phyloP scores from a whole-genome alignment of 2,113 vertebrate genomes.

The Rhegmatorhina hoffmannsi region DNA sequence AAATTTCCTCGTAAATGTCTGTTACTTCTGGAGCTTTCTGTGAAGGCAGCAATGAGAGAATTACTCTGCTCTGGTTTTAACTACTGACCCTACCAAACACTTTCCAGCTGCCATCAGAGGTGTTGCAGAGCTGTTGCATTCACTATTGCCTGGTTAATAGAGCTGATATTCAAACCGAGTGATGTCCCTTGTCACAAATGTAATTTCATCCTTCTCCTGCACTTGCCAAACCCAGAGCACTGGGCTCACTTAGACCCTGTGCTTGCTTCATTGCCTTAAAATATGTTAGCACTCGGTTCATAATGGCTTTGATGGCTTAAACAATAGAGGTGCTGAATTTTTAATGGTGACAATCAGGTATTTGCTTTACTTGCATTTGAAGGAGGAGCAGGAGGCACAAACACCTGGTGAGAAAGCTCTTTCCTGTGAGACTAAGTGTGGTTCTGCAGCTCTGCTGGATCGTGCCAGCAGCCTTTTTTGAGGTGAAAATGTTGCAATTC shows the following conservation, averaged over 20 bases:
- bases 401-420: background rate
- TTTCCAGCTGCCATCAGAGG: background rate
- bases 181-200: slow-evolving; percentile 2
- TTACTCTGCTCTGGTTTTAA: background rate
- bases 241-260: background rate
- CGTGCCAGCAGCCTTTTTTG: background rate
- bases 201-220: background rate
- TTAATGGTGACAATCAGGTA: background rate
- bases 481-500: background rate
- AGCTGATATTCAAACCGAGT: background rate
- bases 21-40: background rate
- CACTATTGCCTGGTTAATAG: background rate
- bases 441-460: background rate
- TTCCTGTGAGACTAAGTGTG: background rate
- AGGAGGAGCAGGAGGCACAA: background rate
- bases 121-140: background rate
- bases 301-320: slow-evolving; percentile 19
- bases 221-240: background rate
- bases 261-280: slow-evolving; percentile 34
- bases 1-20: background rate
- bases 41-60: background rate
- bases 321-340: background rate
- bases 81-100: background rate
- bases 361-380: background rate
- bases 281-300: slow-evolving; percentile 3